A percentile compares a stretch with the other conserved stretches of the same genome.
Evolutionary conservation across 2,113 vertebrate genomes (phyloP).

Genomic region (Sisor rabdophorus): DNA sequence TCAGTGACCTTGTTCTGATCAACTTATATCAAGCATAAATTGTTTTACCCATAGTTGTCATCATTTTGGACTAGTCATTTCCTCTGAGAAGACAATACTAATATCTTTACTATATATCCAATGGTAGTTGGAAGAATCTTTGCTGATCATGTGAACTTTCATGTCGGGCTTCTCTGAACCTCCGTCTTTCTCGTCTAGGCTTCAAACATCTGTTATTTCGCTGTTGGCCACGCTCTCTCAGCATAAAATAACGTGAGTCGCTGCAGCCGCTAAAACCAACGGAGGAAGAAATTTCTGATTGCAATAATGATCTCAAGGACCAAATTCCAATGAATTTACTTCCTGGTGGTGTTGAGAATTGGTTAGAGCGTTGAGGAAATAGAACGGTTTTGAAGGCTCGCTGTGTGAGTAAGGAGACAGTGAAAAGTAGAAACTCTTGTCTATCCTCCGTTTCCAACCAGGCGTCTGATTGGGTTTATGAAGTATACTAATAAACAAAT

Average conservation of each 20-base stretch:
- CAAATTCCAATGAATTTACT: too few species aligned
- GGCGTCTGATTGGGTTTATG: constrained; percentile 76
- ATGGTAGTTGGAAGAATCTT: too few species aligned
- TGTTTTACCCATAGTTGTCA: constrained; percentile 2
- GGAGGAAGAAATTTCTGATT: constrained; percentile 68
- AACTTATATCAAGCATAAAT: constrained; percentile 19
- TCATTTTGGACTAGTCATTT: constrained; percentile 42
- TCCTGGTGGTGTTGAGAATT: constrained; percentile 59
- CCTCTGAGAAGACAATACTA: constrained; percentile 18
- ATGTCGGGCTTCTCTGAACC: not conserved
- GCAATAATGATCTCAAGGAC: constrained; percentile 69
- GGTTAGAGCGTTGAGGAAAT: constrained; percentile 53
- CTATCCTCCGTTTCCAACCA: constrained; percentile 68
- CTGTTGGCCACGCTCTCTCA: not conserved
- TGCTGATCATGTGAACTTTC: too few species aligned
- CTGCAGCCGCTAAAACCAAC: constrained; percentile 59
- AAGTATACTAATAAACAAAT: constrained; percentile 84
- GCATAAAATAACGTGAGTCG: not conserved
- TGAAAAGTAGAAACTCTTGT: constrained; percentile 52
- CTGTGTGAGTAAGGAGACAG: constrained; percentile 41
- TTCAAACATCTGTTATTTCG: not conserved
- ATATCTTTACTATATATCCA: constrained; percentile 22
- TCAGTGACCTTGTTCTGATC: constrained; percentile 38
- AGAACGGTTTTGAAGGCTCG: constrained; percentile 57
- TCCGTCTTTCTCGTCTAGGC: constrained; percentile 6